A percentile compares a stretch with the other conserved stretches of the same genome.
Evolutionary conservation across 2,113 vertebrate genomes (phyloP).

Genomic region (Clarias macrocephalus): DNA sequence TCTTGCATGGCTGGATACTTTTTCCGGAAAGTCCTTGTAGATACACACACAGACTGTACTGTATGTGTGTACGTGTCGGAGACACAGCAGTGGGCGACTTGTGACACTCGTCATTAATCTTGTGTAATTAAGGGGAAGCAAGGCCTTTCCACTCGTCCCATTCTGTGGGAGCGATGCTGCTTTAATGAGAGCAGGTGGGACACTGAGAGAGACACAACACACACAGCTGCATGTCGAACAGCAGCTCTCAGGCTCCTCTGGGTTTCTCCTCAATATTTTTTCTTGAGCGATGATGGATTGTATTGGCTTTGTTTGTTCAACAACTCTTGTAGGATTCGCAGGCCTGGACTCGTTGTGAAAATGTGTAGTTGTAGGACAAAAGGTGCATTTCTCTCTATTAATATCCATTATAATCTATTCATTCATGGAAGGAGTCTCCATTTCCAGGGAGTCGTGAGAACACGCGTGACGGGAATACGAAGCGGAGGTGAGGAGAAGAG

Average conservation of each 20-base stretch:
- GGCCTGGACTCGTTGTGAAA: not conserved
- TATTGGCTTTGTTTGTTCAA: not conserved
- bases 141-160: not conserved
- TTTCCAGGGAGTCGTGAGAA: not conserved
- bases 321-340: not conserved
- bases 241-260: not conserved
- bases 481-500: not conserved
- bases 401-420: not conserved
- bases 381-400: not conserved
- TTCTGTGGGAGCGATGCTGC: not conserved
- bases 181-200: not conserved
- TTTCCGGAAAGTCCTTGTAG: no score
- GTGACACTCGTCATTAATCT: slow-evolving; percentile 32
- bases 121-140: slow-evolving; percentile 53
- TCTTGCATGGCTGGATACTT: no score
- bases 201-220: not conserved
- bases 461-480: not conserved
- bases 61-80: not conserved
- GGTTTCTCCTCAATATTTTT: not conserved
- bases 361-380: not conserved
- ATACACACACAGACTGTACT: no score
- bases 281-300: not conserved
- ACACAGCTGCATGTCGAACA: not conserved
- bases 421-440: not conserved
- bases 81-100: slow-evolving; percentile 11